Conservation (phyloP, 2,888 invertebrate species). For the Digitonthophagus gazella region DNA sequence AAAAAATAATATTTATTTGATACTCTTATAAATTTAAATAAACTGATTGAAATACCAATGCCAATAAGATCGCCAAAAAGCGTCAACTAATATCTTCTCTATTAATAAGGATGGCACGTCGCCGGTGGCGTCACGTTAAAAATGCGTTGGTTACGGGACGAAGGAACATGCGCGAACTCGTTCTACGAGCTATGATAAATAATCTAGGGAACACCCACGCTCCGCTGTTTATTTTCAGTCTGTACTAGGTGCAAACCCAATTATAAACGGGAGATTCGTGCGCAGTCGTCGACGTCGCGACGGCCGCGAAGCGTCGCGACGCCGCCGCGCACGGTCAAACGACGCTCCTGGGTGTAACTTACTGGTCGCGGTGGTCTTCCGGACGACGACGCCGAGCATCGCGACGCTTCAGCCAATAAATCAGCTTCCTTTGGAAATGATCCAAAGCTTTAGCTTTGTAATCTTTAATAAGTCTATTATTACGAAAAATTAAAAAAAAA, state of each 20-base stretch:
- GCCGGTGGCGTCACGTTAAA: no score
- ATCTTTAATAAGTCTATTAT: no score
- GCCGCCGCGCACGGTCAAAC: conserved; percentile 44
- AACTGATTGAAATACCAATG: no score
- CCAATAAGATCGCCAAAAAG: no score
- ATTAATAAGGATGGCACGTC: no score
- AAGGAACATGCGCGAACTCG: neutral
- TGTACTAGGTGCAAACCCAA: conserved; percentile 28
- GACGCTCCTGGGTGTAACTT: conserved; percentile 45
- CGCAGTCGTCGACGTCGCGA: neutral
- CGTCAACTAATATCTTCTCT: no score
- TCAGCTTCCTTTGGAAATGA: neutral
- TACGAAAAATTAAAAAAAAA: no score
- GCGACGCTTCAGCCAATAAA: neutral
- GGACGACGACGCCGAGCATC: no score
- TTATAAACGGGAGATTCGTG: conserved; percentile 19
- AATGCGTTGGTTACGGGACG: no score
- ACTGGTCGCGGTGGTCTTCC: conserved; percentile 30
- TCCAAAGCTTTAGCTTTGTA: no score
- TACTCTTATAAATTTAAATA: no score
- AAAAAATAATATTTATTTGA: no score
- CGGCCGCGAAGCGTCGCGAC: conserved; percentile 37
- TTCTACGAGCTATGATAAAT: neutral
- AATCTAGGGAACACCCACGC: conserved; percentile 23
- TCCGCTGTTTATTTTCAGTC: conserved; percentile 22